These are phyloP conservation scores for Tympanoctomys barrerae DNA, from an alignment of 2,797 vertebrate species.

Conservation along the genomic window DNA sequence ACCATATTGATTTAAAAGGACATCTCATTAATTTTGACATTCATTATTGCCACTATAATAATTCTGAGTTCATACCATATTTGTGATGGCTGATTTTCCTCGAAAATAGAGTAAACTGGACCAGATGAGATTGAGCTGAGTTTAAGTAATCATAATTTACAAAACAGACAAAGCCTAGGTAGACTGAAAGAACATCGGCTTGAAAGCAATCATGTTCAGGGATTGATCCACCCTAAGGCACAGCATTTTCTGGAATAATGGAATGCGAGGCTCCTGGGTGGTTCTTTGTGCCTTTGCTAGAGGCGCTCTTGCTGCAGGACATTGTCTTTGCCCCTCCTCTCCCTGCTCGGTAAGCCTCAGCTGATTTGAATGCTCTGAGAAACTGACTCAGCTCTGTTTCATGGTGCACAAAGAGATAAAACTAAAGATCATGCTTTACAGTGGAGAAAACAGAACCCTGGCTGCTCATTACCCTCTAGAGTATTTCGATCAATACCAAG, in stretches of 20 bases:
- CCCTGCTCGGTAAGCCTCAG: not conserved
- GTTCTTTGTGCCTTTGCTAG: constrained; percentile 24
- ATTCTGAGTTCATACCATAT: not conserved
- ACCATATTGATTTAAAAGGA: not conserved
- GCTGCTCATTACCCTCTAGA: not conserved
- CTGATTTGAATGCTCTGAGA: constrained; percentile 53
- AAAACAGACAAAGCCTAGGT: not conserved
- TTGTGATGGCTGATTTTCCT: not conserved
- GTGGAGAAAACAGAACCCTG: not conserved
- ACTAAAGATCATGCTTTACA: not conserved
- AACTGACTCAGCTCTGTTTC: constrained; percentile 48
- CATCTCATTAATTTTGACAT: not conserved
- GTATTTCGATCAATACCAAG: constrained; percentile 46
- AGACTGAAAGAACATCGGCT: constrained; percentile 30
- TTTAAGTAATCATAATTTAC: constrained; percentile 46
- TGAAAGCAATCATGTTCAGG: constrained; percentile 26
- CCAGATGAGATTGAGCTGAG: not conserved
- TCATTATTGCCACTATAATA: constrained; percentile 4
- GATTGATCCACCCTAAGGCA: not conserved
- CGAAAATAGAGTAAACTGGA: constrained; percentile 24
- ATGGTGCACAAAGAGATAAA: not conserved
- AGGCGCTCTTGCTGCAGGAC: not conserved
- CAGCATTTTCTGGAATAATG: constrained; percentile 32
- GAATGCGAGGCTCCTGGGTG: not conserved
- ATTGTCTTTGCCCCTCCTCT: not conserved